Conservation (phyloP, 2,888 invertebrate species). For the Bedellia somnulentella region DNA sequence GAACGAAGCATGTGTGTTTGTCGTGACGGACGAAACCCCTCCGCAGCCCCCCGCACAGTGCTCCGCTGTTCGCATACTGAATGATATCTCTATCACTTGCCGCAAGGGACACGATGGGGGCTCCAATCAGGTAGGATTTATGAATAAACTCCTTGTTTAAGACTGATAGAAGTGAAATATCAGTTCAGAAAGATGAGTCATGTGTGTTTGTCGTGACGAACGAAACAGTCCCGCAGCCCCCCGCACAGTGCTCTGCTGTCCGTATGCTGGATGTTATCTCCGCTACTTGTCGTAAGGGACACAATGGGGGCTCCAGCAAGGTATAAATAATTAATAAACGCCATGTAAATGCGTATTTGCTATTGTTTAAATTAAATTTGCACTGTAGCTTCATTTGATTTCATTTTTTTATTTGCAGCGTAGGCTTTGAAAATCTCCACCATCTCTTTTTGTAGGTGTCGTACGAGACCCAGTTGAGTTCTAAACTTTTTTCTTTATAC, state of each 20-base stretch:
- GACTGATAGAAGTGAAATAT: no score
- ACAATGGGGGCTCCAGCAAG: slow-evolving; percentile 42
- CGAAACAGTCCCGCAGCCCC: slow-evolving; percentile 37
- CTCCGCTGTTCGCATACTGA: slow-evolving; percentile 18
- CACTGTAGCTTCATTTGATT: no score
- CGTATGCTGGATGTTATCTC: slow-evolving; percentile 23
- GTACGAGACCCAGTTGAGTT: no score
- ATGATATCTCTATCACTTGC: slow-evolving; percentile 31
- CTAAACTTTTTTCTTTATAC: no score
- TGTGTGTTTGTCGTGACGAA: slow-evolving; percentile 39
- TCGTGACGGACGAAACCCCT: slow-evolving; percentile 37
- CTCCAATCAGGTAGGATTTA: slow-evolving; percentile 29
- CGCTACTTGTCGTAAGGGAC: slow-evolving; percentile 33
- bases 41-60: slow-evolving; percentile 36
- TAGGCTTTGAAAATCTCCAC: no score
- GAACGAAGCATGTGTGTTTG: slow-evolving; percentile 29
- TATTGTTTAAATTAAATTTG: no score
- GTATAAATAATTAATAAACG: no score
- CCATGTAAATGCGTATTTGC: no score
- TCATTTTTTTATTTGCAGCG: no score
- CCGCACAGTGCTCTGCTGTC: slow-evolving; percentile 25
- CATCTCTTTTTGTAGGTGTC: no score
- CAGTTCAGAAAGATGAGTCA: no score
- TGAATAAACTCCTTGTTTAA: no score
- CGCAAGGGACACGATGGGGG: slow-evolving; percentile 42